These are phyloP conservation scores for Nibea coibor DNA, from an alignment of 2,113 vertebrate species.

Conservation along the genomic window DNA sequence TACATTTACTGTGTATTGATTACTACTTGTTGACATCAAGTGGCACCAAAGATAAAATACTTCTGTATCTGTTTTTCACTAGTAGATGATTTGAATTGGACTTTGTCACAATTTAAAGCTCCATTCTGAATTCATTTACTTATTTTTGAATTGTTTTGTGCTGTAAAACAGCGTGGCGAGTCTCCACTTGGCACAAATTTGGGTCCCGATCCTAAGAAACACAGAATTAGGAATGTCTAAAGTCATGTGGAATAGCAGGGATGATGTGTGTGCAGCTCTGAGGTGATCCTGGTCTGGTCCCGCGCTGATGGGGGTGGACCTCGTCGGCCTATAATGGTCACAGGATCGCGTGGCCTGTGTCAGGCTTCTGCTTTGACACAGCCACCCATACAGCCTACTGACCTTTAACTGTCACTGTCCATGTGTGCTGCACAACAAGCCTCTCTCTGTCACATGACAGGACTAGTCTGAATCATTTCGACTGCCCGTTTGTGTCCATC, in stretches of 20 bases:
- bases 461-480: background rate
- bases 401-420: slow-evolving; percentile 29
- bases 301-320: background rate
- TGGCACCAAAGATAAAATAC: background rate
- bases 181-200: background rate
- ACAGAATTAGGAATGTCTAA: background rate
- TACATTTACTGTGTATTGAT: background rate
- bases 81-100: background rate
- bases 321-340: background rate
- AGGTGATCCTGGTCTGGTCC: background rate
- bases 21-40: background rate
- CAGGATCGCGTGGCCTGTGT: slow-evolving; percentile 7
- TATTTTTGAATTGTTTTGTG: background rate
- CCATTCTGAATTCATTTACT: background rate
- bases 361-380: background rate
- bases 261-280: background rate
- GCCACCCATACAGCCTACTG: slow-evolving; percentile 32
- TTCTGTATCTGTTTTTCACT: background rate
- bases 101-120: background rate
- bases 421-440: slow-evolving; percentile 24
- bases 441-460: slow-evolving; percentile 26
- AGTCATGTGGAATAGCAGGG: background rate
- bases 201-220: background rate
- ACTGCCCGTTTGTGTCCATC: background rate
- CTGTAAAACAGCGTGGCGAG: background rate